Evolutionary conservation across 2,113 vertebrate genomes (phyloP).

Genomic region (Micromys minutus): DNA sequence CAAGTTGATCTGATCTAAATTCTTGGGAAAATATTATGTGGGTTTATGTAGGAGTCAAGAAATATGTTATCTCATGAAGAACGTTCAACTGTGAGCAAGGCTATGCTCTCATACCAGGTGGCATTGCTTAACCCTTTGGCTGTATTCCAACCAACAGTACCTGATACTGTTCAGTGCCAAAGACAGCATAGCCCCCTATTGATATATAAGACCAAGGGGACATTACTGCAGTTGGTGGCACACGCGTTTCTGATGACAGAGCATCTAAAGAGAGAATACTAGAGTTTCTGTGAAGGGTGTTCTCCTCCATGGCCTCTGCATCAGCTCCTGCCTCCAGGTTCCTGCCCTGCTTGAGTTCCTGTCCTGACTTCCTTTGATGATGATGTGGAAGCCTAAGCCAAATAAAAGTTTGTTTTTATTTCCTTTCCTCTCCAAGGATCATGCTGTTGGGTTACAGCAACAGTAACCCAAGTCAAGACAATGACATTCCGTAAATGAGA

Average conservation of each 20-base stretch:
- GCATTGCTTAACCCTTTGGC: neutral
- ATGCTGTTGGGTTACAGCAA: neutral
- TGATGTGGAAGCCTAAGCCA: neutral
- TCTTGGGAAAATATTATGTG: neutral
- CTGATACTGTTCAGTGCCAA: neutral
- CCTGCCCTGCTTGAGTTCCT: neutral
- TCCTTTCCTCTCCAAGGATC: neutral
- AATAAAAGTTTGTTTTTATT: neutral
- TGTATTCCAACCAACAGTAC: neutral
- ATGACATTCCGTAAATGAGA: neutral
- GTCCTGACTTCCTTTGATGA: neutral
- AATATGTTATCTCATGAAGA: neutral
- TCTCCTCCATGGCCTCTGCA: neutral
- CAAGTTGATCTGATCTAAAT: neutral
- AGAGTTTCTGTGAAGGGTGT: neutral
- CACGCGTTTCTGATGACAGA: neutral
- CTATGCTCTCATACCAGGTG: neutral
- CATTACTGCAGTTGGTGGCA: neutral
- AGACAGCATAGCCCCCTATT: neutral
- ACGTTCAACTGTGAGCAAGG: neutral
- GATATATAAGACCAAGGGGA: neutral
- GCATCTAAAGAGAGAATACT: neutral
- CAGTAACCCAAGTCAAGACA: neutral
- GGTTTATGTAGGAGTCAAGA: neutral
- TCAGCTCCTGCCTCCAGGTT: too few relatives aligned